phyloP scores from a whole-genome alignment of 1,140 invertebrate species.

The Gryllus bimaculatus region DNA sequence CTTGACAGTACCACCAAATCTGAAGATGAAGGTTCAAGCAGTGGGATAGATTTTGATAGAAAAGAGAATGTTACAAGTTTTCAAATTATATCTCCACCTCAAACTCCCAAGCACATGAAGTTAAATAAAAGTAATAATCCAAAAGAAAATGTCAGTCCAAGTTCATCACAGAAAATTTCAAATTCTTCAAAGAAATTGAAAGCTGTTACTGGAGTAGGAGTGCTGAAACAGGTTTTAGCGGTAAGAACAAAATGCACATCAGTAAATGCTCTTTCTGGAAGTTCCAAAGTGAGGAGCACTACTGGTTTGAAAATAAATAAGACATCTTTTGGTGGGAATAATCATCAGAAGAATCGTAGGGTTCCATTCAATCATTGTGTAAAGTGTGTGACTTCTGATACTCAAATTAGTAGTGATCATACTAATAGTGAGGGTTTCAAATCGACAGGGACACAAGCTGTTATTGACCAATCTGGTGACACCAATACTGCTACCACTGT shows the following conservation, averaged over 20 bases:
- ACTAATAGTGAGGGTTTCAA: background rate
- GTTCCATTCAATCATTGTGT: background rate
- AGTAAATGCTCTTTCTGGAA: background rate
- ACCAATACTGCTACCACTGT: background rate
- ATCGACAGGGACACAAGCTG: background rate
- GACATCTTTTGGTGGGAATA: background rate
- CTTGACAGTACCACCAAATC: background rate
- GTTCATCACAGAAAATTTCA: background rate
- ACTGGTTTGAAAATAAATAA: background rate
- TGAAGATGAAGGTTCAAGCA: background rate
- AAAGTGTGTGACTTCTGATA: background rate
- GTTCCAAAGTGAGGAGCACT: background rate
- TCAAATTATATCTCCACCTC: background rate
- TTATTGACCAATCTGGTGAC: background rate
- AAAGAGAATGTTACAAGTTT: background rate
- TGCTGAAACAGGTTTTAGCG: background rate
- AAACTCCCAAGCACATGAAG: background rate
- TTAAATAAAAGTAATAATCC: background rate
- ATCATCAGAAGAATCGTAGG: background rate
- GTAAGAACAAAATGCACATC: background rate
- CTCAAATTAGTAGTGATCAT: background rate
- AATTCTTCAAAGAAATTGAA: background rate
- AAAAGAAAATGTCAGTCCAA: background rate
- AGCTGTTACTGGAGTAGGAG: background rate
- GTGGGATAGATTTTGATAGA: background rate